Base-by-base conservation (phyloP, 2,113 vertebrate species). In the Mus spicilegus region DNA sequence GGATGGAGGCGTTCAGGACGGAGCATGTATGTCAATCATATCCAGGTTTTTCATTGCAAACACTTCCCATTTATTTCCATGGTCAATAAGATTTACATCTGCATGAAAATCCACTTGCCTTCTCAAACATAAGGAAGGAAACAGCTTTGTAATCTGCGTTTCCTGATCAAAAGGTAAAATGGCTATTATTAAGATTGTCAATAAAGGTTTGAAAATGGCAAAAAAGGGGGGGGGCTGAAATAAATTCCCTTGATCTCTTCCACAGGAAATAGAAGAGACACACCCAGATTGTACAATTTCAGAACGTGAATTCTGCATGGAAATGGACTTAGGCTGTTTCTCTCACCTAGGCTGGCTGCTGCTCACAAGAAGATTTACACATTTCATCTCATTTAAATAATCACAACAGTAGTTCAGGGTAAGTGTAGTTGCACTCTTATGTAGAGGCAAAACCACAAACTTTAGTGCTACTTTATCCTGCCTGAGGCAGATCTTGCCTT, bases 101-200 rank as follows among this genome's bases (percentile, higher is more conserved):
- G 87, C 36, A n/a, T 91, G 39, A 61, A 95, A 95, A 91, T 84
- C 51, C 36, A 77, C 90, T 92, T 95, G 91, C 22, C 51, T 16
- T 93, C 51, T 90, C 24, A 88, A n/a, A 20, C 4, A 63, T 3
- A 82, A 94, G 54, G 90, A 95, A 93, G 46, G 22, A 95, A 94
- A 95, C 6, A 89, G 30, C 46, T 94, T 17, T 87, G n/a, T 65
- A 82, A 61, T 84, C 82, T 89, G 26, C 33, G 75, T 11, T 26
- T 67, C 54, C 33, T 77, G 58, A 84, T 91, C 80, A 56, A 94
- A 95, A 89, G n/a, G 39, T 54, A 96, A 69, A 13, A 65, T 58
- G 36, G 20, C 17, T 76, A 77, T 93, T 67, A 88, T 69, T 88
- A 93, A 93, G 28, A 69, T 73, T 81, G 11, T 91, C 39, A 87